A percentile compares a stretch with the other conserved stretches of the same genome.
phyloP scores from a whole-genome alignment of 2,888 invertebrate genomes.

The Pandemis corylana region DNA sequence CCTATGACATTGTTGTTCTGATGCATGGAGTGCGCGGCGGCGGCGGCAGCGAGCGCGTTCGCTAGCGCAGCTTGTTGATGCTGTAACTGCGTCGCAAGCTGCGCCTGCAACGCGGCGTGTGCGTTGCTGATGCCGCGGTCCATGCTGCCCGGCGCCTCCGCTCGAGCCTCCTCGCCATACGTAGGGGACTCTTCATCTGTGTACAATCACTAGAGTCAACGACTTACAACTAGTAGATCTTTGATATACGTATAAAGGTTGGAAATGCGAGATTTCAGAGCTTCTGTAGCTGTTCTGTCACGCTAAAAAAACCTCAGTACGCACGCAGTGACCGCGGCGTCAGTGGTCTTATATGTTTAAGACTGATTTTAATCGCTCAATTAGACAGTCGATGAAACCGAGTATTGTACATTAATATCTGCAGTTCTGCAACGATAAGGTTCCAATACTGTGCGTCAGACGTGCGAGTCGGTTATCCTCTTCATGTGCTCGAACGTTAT shows the following conservation, averaged over 20 bases:
- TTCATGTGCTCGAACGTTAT: too few relatives aligned
- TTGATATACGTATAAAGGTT: neutral
- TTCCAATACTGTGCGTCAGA: too few relatives aligned
- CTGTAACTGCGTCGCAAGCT: slow-evolving; percentile 85
- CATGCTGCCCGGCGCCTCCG: slow-evolving; percentile 64
- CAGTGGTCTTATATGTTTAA: too few relatives aligned
- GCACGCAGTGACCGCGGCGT: too few relatives aligned
- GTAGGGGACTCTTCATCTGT: slow-evolving; percentile 81
- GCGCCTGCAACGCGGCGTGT: slow-evolving; percentile 85
- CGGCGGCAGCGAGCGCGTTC: slow-evolving; percentile 84
- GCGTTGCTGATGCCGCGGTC: slow-evolving; percentile 46
- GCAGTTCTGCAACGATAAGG: too few relatives aligned
- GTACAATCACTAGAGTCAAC: neutral
- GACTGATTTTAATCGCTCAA: too few relatives aligned
- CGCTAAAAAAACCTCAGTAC: too few relatives aligned
- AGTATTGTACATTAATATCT: too few relatives aligned
- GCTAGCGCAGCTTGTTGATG: slow-evolving; percentile 85
- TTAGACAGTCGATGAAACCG: too few relatives aligned
- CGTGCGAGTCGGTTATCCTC: too few relatives aligned
- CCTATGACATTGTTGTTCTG: slow-evolving; percentile 85
- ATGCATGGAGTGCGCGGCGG: slow-evolving; percentile 86
- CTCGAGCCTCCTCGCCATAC: slow-evolving; percentile 81
- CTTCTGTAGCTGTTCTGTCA: too few relatives aligned
- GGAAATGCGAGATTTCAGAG: neutral
- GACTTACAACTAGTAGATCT: neutral